Evolutionary conservation across 2,113 vertebrate species (phyloP), one percentile per base, ranked within the genome.

Genomic region (Mormoops blainvillei): DNA sequence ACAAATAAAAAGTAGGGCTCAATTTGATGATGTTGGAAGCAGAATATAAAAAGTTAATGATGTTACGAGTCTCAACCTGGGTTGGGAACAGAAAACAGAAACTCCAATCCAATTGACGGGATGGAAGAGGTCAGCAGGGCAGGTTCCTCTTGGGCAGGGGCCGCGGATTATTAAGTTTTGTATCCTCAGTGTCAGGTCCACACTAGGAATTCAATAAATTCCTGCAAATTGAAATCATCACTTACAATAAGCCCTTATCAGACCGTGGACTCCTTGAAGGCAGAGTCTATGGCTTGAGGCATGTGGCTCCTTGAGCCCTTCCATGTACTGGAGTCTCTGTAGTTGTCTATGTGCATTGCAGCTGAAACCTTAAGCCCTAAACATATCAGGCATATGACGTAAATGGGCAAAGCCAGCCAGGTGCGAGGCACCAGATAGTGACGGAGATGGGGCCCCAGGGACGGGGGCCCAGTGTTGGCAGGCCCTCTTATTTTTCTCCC

Each of bases 211-310:
- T 91, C 91, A 97, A 93, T 96, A 96, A 95, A 95, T 91, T 93
- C 86, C 91, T 93, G 61, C 82, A 83, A 96, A 96, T 89, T 97
- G 93, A 96, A 95, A 93, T 92, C 93, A 96, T 97, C 91, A 58
- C 94, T 97, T 96, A 95, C 56, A 97, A 95, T 91, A 92, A 95
- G 54, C 54, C 68, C 68, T 83, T 96, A 94, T 88, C 87, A 93
- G 94, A 94, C 56, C 10, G 58, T 28, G 91, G 83, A 93, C 88
- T 92, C 96, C 92, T 92, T 89, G 77, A 92, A 90, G 91, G 93
- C 91, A 95, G 48, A 73, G n/a, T 63, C 36, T 38, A 24, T 26
- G 22, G 24, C 61, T 50, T 38, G 45, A 48, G 65, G 24, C 63
- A 33, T 80, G 65, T 43, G 28, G 7, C 31, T 65, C 56, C 71